Conservation (phyloP, 2,113 vertebrate species). For the Callopanchax toddi region DNA sequence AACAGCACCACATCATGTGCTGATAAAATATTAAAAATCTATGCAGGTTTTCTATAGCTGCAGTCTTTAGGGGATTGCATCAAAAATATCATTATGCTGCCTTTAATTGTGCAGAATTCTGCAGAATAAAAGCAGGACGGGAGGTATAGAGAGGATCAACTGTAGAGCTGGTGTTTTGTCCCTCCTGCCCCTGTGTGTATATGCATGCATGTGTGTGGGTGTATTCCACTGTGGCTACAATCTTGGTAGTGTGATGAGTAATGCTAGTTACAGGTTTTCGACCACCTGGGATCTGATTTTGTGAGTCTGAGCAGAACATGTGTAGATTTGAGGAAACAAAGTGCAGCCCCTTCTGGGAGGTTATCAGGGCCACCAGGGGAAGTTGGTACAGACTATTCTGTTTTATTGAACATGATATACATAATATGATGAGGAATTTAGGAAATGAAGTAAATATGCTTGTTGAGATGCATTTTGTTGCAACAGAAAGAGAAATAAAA, state of each 20-base stretch:
- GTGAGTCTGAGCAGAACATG: constrained; percentile 31
- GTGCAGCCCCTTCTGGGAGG: constrained; percentile 37
- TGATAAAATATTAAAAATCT: background rate
- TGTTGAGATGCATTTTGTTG: background rate
- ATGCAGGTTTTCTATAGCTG: background rate
- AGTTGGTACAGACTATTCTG: constrained; percentile 38
- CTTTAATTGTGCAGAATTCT: constrained; percentile 5
- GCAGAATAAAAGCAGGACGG: background rate
- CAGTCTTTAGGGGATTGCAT: background rate
- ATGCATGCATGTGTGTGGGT: constrained; percentile 45
- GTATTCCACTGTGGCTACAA: constrained; percentile 53
- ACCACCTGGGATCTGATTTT: constrained; percentile 40
- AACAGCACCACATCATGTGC: background rate
- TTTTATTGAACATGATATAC: background rate
- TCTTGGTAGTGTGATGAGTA: constrained; percentile 54
- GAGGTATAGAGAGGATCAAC: constrained; percentile 2
- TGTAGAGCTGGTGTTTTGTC: constrained; percentile 23
- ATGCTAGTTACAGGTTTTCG: constrained; percentile 39
- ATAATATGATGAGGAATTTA: background rate
- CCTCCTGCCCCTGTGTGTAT: constrained; percentile 26
- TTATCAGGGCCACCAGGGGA: constrained; percentile 33
- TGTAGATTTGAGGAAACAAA: constrained; percentile 24
- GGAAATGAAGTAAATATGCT: background rate
- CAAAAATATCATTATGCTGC: constrained; percentile 11
- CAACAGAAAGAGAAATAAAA: background rate